Conservation (phyloP, 1,140 invertebrate species). For the Pogonomyrmex barbatus region DNA sequence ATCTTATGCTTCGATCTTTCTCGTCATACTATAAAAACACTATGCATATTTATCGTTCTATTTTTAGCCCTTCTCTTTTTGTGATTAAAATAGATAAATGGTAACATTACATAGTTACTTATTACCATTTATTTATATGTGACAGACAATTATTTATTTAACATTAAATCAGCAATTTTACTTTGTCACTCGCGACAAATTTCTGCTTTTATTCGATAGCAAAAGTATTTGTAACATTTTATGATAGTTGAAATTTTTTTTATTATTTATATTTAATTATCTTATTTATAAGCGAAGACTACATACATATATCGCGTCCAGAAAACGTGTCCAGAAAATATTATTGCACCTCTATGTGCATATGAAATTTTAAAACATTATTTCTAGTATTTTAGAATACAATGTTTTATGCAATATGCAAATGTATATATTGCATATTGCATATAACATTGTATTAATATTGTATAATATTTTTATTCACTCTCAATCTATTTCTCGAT, state of each 20-base stretch:
- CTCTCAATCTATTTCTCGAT: background rate
- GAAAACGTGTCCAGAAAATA: background rate
- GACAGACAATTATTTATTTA: background rate
- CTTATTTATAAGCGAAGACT: background rate
- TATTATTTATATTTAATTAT: background rate
- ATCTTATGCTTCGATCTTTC: background rate
- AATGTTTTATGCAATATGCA: too few relatives aligned
- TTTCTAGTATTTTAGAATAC: too few relatives aligned
- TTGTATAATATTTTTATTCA: too few relatives aligned
- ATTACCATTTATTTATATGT: background rate
- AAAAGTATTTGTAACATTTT: background rate
- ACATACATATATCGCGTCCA: background rate
- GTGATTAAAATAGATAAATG: conserved; percentile 2
- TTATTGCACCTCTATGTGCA: background rate
- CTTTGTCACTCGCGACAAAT: background rate
- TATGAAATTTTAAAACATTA: background rate
- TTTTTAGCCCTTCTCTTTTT: conserved; percentile 17
- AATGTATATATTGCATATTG: too few relatives aligned
- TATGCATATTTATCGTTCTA: background rate
- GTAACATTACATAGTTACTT: background rate
- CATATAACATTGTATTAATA: too few relatives aligned
- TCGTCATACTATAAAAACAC: background rate
- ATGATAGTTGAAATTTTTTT: background rate
- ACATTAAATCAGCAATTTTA: background rate
- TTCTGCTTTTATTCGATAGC: background rate